Conservation (phyloP, 2,888 invertebrate species). For the Mesochorus sp. region DNA sequence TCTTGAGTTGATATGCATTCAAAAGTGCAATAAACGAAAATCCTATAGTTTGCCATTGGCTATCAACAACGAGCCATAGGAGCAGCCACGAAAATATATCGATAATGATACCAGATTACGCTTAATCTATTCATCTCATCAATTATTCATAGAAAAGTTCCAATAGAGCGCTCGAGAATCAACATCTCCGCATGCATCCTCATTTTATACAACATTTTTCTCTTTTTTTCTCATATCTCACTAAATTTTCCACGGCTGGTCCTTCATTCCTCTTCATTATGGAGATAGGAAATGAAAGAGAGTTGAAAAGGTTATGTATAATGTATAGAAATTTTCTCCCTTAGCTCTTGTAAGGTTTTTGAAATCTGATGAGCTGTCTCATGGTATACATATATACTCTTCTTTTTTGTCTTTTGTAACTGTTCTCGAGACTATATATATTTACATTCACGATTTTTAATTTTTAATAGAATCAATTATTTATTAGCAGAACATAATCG, state of each 20-base stretch:
- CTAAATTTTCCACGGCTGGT: constrained; percentile 16
- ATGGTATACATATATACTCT: background rate
- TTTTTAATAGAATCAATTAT: too few relatives aligned
- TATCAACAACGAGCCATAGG: background rate
- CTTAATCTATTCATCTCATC: background rate
- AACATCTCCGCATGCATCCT: background rate
- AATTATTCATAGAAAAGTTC: constrained; percentile 16
- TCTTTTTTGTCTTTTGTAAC: constrained; percentile 15
- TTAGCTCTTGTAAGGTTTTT: background rate
- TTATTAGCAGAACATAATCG: too few relatives aligned
- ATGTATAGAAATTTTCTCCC: background rate
- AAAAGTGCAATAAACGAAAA: constrained; percentile 5
- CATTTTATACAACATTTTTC: background rate
- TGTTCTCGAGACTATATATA: constrained; percentile 12
- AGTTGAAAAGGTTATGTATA: background rate
- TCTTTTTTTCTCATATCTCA: background rate
- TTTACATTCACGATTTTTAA: constrained; percentile 36
- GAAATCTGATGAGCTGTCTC: background rate
- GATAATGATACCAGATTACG: background rate
- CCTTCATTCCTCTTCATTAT: background rate
- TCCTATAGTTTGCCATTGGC: background rate
- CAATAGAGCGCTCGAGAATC: background rate
- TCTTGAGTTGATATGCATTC: too few relatives aligned
- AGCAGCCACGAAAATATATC: constrained; percentile 1
- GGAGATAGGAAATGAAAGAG: background rate